phyloP scores from a whole-genome alignment of 2,888 invertebrate species.

The Drosophila atroscutellata region DNA sequence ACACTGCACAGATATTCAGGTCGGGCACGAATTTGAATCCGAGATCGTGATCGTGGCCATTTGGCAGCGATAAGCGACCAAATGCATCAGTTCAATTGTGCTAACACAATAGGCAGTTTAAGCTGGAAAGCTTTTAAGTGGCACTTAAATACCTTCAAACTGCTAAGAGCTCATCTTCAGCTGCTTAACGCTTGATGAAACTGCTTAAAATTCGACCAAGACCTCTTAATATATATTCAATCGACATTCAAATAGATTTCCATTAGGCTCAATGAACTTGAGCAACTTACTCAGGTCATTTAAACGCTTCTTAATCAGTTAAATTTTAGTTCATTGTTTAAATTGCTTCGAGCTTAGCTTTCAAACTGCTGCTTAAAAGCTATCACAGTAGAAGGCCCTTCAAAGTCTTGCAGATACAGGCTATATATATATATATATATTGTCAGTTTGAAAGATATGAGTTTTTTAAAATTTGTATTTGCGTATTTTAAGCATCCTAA shows the following conservation, averaged over 20 bases:
- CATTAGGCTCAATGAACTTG: not conserved
- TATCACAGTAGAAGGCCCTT: no score
- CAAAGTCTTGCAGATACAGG: no score
- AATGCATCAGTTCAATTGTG: not conserved
- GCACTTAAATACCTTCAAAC: not conserved
- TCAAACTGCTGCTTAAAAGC: not conserved
- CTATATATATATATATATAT: not conserved
- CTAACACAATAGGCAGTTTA: not conserved
- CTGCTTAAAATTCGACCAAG: not conserved
- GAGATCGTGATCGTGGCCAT: conserved; percentile 29
- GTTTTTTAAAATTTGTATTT: not conserved
- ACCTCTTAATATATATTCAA: not conserved
- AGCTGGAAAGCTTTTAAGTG: not conserved
- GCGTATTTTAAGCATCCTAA: not conserved
- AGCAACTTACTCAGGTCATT: not conserved
- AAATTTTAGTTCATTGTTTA: not conserved
- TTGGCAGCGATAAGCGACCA: conserved; percentile 4
- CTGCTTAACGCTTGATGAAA: not conserved
- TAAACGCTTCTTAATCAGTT: not conserved
- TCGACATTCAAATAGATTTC: not conserved
- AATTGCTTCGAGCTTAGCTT: not conserved
- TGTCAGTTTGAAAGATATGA: not conserved
- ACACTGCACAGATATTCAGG: conserved; percentile 9
- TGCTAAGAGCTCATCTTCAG: conserved; percentile 1
- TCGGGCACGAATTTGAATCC: not conserved